Conservation (phyloP, 2,888 invertebrate genomes). For the Drosophila borborema region DNA sequence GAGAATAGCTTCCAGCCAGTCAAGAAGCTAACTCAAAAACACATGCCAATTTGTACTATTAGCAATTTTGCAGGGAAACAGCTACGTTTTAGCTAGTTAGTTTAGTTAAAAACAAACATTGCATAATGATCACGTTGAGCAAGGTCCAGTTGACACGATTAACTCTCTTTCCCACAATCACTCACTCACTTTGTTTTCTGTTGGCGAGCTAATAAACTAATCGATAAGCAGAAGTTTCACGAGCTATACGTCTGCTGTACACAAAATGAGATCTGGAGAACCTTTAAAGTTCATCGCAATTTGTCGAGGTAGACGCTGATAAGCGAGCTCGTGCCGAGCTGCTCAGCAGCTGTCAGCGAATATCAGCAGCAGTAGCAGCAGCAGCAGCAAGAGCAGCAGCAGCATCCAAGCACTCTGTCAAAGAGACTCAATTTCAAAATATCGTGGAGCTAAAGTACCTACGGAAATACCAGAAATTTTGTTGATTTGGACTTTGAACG, state of each 20-base stretch:
- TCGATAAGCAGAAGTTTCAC: conserved; percentile 27
- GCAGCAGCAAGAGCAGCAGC: conserved; percentile 14
- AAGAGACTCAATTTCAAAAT: conserved; percentile 16
- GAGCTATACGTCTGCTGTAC: neutral
- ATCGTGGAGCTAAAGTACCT: conserved; percentile 30
- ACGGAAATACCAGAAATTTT: no score
- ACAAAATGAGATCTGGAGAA: neutral
- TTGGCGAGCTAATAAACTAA: conserved; percentile 38
- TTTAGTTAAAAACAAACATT: neutral
- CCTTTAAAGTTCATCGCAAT: conserved; percentile 23
- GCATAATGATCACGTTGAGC: conserved; percentile 57
- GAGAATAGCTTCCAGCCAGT: neutral
- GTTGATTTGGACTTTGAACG: conserved; percentile 60
- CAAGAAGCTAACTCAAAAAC: neutral
- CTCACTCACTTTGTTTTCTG: conserved; percentile 34
- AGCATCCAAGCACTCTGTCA: conserved; percentile 33
- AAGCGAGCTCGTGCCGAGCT: conserved; percentile 17
- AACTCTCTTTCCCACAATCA: conserved; percentile 1
- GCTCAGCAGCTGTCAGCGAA: conserved; percentile 7
- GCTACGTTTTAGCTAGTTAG: conserved; percentile 1
- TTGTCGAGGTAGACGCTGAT: conserved; percentile 41
- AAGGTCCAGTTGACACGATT: conserved; percentile 76
- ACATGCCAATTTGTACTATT: conserved; percentile 1
- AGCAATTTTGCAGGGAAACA: conserved; percentile 4
- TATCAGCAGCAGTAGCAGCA: conserved; percentile 29